Conservation (phyloP, 2,797 vertebrate species). For the Ptychobarbus kaznakovi region DNA sequence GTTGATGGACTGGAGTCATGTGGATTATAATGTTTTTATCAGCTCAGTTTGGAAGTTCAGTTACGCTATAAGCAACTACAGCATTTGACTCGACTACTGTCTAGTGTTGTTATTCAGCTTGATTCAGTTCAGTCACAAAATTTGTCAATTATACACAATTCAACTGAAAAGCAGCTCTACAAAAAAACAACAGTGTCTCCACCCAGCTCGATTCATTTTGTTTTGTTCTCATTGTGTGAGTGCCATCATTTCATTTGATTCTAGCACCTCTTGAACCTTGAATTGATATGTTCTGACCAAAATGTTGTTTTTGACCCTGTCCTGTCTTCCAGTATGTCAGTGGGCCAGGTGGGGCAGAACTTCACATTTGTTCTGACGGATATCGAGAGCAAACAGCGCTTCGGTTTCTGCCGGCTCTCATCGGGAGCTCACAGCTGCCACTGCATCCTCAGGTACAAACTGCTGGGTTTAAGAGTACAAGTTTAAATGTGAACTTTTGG, state of each 20-base stretch:
- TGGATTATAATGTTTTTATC: neutral
- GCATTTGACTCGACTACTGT: neutral
- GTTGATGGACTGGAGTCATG: neutral
- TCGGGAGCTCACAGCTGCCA: conserved; percentile 88
- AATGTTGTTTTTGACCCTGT: neutral
- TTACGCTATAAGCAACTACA: neutral
- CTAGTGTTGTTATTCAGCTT: neutral
- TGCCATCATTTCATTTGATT: neutral
- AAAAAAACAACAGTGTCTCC: neutral
- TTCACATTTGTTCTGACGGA: conserved; percentile 98
- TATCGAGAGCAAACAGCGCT: conserved; percentile 95
- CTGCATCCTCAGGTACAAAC: conserved; percentile 87
- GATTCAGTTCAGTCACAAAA: neutral
- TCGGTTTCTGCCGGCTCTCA: conserved; percentile 94
- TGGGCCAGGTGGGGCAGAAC: conserved; percentile 93
- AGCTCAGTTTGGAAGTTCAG: neutral
- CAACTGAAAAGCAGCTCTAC: neutral
- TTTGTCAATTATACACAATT: neutral
- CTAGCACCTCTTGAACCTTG: neutral
- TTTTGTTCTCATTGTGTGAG: neutral
- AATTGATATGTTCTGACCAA: neutral
- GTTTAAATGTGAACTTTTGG: neutral
- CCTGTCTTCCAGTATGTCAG: conserved; percentile 74
- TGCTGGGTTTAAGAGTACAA: neutral
- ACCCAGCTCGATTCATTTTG: neutral